These are phyloP conservation scores for Amblyopsis hoosieri DNA, from an alignment of 2,797 vertebrate genomes.

Conservation along the genomic window DNA sequence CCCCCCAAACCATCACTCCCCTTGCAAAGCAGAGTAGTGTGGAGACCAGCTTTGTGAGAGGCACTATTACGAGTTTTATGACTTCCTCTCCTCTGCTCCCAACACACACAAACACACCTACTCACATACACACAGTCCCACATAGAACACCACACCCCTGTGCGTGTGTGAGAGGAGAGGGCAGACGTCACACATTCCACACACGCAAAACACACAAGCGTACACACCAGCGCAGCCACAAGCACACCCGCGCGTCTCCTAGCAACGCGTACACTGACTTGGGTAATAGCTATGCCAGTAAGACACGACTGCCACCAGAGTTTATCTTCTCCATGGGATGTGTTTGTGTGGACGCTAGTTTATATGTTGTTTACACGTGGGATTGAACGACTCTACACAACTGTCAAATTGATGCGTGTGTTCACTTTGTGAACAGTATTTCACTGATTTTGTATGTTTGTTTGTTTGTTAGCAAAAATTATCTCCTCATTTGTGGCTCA, in stretches of 20 bases:
- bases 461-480: constrained; percentile 13
- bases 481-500: no score
- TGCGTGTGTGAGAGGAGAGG: constrained; percentile 57
- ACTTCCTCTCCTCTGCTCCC: constrained; percentile 62
- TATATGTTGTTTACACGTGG: constrained; percentile 57
- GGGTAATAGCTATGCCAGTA: constrained; percentile 59
- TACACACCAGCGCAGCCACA: constrained; percentile 41
- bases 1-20: not conserved
- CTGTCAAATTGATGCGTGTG: constrained; percentile 23
- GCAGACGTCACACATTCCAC: constrained; percentile 80
- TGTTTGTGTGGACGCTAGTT: constrained; percentile 58
- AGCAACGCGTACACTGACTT: constrained; percentile 65
- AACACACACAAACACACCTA: constrained; percentile 31
- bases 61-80: constrained; percentile 73
- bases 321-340: constrained; percentile 51
- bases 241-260: constrained; percentile 44
- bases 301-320: constrained; percentile 48
- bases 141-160: constrained; percentile 73
- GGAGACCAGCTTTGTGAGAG: constrained; percentile 56
- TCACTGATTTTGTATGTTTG: no score
- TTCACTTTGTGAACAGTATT: constrained; percentile 11
- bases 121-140: constrained; percentile 28
- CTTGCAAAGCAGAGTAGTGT: constrained; percentile 24
- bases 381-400: constrained; percentile 58
- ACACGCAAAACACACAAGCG: constrained; percentile 33